Conservation (phyloP, 2,113 vertebrate species). For the Brachyistius frenatus region DNA sequence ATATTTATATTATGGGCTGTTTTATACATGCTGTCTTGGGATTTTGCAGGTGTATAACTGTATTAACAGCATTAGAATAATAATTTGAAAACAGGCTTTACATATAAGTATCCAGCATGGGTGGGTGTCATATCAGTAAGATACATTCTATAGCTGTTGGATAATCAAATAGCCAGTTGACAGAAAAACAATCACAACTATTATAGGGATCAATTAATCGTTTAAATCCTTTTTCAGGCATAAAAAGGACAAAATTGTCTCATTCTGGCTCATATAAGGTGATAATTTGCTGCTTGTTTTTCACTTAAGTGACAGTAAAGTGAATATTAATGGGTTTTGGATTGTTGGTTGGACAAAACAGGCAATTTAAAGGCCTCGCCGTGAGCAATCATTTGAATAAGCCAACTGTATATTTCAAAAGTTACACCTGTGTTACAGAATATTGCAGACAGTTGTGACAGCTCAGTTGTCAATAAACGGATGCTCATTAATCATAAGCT, state of each 20-base stretch:
- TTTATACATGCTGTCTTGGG: background rate
- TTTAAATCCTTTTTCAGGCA: background rate
- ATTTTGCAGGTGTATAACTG: background rate
- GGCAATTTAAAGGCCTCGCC: background rate
- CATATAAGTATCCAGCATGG: background rate
- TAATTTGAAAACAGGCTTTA: background rate
- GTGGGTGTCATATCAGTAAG: background rate
- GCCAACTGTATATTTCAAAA: too few species aligned
- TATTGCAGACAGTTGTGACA: background rate
- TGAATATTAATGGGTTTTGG: background rate
- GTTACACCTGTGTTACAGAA: too few species aligned
- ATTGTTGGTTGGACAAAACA: background rate
- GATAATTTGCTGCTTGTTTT: background rate
- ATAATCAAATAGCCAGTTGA: background rate
- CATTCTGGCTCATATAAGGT: background rate
- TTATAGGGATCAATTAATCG: background rate
- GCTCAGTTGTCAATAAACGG: background rate
- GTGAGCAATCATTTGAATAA: too few species aligned
- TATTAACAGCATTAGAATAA: background rate
- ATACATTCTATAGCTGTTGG: background rate
- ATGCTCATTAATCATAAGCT: background rate
- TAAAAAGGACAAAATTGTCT: background rate
- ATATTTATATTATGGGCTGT: background rate
- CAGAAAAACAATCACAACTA: background rate
- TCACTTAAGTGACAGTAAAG: background rate